Percentiles rank a stretch among this genome's conserved stretches.
Conservation (phyloP, 1,140 invertebrate genomes). For the Solen grandis region DNA sequence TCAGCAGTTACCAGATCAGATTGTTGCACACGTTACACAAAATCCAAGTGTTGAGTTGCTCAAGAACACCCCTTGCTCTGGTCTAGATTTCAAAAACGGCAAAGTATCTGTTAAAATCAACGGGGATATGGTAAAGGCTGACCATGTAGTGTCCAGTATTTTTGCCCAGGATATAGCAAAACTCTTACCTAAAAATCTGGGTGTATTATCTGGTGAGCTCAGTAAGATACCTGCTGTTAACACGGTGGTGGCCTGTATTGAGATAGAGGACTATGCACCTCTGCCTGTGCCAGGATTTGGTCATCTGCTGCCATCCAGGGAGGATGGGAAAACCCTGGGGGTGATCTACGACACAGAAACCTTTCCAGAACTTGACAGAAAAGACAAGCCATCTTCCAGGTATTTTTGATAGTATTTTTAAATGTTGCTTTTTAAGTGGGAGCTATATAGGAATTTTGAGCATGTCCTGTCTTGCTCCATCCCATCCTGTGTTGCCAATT, state of each 20-base stretch:
- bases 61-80: conserved; percentile 24
- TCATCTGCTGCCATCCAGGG: conserved; percentile 92
- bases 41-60: conserved; percentile 23
- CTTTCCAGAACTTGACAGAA: conserved; percentile 84
- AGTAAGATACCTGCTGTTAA: conserved; percentile 41
- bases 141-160: conserved; percentile 44
- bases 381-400: conserved; percentile 65
- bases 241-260: conserved; percentile 35
- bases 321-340: conserved; percentile 91
- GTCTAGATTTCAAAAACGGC: conserved; percentile 7
- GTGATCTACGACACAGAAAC: conserved; percentile 95
- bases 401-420: too few species aligned
- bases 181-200: not conserved
- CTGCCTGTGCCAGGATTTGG: conserved; percentile 87
- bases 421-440: too few species aligned
- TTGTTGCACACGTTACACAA: conserved; percentile 7
- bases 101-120: conserved; percentile 18
- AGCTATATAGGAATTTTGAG: too few species aligned
- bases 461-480: too few species aligned
- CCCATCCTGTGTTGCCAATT: too few species aligned
- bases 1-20: conserved; percentile 2
- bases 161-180: conserved; percentile 26
- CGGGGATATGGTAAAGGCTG: conserved; percentile 31
- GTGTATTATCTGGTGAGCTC: not conserved
- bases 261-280: conserved; percentile 9